Evolutionary conservation across 2,113 vertebrate species (phyloP).

Genomic region (Recurvirostra avosetta): DNA sequence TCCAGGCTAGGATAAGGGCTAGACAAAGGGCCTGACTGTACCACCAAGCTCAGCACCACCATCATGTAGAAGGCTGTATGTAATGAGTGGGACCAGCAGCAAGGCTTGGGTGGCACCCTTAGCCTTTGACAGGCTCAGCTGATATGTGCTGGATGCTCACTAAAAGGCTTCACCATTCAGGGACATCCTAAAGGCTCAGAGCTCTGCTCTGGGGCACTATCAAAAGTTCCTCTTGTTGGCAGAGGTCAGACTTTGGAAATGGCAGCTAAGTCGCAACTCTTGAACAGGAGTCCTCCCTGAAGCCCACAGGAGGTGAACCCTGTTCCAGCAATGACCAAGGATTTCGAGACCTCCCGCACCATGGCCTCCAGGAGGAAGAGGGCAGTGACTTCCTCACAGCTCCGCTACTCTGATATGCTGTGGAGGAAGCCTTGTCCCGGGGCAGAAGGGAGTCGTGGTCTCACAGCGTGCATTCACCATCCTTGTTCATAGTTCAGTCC

Average conservation of each 20-base stretch:
- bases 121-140: background rate
- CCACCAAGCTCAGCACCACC: background rate
- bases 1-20: background rate
- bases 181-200: background rate
- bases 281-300: background rate
- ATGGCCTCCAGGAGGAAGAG: background rate
- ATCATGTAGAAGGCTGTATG: background rate
- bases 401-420: background rate
- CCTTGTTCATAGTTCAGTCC: background rate
- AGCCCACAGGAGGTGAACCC: background rate
- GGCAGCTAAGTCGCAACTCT: background rate
- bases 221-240: background rate
- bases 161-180: background rate
- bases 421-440: background rate
- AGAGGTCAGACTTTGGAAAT: background rate
- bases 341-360: background rate
- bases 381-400: background rate
- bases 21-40: background rate
- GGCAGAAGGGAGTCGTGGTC: background rate
- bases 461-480: background rate
- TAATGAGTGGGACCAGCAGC: background rate
- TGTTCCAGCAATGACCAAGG: background rate
- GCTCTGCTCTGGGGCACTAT: background rate
- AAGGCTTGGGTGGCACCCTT: background rate
- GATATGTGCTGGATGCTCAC: background rate